A percentile compares a stretch with the other conserved stretches of the same genome.
phyloP scores from a whole-genome alignment of 2,113 vertebrate species.

The Cyprinus carpio region DNA sequence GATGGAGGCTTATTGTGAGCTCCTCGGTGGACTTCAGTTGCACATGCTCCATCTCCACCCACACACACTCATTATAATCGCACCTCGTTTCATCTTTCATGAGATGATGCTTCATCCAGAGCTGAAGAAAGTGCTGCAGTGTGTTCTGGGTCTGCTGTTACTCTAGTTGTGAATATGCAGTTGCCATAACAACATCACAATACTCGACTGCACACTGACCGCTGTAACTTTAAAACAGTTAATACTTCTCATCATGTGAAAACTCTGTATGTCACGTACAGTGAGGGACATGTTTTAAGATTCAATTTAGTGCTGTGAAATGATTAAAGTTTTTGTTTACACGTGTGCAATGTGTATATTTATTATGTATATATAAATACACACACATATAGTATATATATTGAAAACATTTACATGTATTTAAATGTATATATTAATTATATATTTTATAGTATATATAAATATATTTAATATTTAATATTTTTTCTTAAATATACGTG shows the following conservation, averaged over 20 bases:
- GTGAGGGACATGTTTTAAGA: too few relatives aligned
- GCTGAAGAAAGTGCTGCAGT: slow-evolving; percentile 44
- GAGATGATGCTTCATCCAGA: slow-evolving; percentile 42
- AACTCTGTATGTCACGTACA: not conserved
- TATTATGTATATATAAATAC: too few relatives aligned
- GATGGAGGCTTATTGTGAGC: slow-evolving; percentile 40
- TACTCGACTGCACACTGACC: not conserved
- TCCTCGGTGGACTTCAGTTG: slow-evolving; percentile 48
- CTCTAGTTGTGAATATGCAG: not conserved
- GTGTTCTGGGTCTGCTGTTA: not conserved
- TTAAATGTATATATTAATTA: too few relatives aligned
- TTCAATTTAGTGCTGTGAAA: too few relatives aligned
- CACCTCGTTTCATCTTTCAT: slow-evolving; percentile 30
- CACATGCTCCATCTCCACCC: slow-evolving; percentile 42
- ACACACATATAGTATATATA: too few relatives aligned
- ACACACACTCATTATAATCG: slow-evolving; percentile 46
- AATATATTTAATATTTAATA: too few relatives aligned
- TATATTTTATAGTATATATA: too few relatives aligned
- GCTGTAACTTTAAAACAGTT: not conserved
- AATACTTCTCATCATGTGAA: not conserved
- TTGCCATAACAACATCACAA: not conserved
- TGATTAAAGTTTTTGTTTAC: too few relatives aligned
- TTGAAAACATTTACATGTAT: too few relatives aligned
- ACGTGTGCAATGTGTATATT: too few relatives aligned
- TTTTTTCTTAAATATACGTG: too few relatives aligned